Percentiles rank a stretch among this genome's conserved stretches.
Evolutionary conservation across 2,888 invertebrate genomes (phyloP).

Genomic region (Caprella mutica): DNA sequence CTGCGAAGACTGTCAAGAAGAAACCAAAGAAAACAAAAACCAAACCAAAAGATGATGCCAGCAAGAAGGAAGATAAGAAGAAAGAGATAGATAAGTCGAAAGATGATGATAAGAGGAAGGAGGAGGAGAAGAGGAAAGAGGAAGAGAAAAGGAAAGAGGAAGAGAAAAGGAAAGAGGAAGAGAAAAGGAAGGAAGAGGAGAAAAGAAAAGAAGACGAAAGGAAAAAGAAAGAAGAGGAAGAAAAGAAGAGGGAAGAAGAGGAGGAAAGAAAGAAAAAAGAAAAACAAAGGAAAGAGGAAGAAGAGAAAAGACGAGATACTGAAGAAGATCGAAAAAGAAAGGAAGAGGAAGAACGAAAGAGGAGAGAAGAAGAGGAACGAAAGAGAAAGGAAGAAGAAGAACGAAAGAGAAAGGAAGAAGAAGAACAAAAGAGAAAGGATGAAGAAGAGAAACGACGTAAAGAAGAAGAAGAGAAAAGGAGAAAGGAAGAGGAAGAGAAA

Average conservation of each 20-base stretch:
- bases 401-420: neutral
- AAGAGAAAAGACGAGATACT: no score
- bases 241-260: neutral
- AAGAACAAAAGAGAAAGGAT: neutral
- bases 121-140: neutral
- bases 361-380: neutral
- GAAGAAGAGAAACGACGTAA: neutral
- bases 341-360: neutral
- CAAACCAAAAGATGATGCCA: neutral
- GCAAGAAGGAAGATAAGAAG: neutral
- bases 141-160: neutral
- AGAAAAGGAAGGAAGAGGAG: neutral
- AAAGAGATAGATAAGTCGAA: neutral
- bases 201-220: neutral
- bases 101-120: neutral
- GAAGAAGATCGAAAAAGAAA: no score
- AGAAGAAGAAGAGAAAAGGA: neutral
- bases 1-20: no score
- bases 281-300: slow-evolving; percentile 1
- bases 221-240: neutral
- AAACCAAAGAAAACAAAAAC: neutral
- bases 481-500: neutral
- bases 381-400: neutral
- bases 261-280: neutral
- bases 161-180: neutral